Percentiles rank a stretch among this genome's conserved stretches.
Evolutionary conservation across 2,113 vertebrate species (phyloP).

Genomic region (Balaeniceps rex): DNA sequence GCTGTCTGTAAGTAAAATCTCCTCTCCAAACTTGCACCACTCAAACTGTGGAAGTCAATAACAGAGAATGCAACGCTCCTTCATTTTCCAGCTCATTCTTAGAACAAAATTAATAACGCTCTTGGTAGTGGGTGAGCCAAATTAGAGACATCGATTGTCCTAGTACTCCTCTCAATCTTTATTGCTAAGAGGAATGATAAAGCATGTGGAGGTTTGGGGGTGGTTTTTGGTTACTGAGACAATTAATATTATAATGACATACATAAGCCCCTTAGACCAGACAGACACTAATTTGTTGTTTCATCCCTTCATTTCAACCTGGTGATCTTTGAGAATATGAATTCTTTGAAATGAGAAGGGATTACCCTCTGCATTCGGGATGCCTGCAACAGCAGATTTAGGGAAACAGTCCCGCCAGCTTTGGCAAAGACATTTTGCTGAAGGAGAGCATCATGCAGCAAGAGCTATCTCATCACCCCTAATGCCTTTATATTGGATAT

Average conservation of each 20-base stretch:
- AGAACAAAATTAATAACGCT: background rate
- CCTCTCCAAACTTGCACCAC: background rate
- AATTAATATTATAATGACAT: background rate
- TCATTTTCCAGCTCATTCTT: background rate
- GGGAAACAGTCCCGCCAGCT: background rate
- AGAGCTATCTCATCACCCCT: background rate
- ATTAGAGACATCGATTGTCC: background rate
- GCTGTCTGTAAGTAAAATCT: background rate
- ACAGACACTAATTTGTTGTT: background rate
- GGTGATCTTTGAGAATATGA: background rate
- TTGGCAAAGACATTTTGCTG: background rate
- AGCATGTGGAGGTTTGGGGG: background rate
- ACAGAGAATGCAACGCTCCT: background rate
- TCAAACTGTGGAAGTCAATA: background rate
- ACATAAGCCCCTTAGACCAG: background rate
- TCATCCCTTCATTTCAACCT: background rate
- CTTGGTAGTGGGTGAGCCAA: background rate
- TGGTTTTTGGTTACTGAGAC: background rate
- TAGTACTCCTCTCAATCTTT: background rate
- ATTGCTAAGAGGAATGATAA: background rate
- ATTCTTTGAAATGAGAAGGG: background rate
- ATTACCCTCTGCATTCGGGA: background rate
- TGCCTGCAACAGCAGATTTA: background rate
- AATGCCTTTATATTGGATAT: background rate
- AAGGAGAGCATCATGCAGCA: background rate